A percentile compares a stretch with the other conserved stretches of the same genome.
Conservation (phyloP, 2,888 invertebrate species). For the Chrysotoxum bicinctum region DNA sequence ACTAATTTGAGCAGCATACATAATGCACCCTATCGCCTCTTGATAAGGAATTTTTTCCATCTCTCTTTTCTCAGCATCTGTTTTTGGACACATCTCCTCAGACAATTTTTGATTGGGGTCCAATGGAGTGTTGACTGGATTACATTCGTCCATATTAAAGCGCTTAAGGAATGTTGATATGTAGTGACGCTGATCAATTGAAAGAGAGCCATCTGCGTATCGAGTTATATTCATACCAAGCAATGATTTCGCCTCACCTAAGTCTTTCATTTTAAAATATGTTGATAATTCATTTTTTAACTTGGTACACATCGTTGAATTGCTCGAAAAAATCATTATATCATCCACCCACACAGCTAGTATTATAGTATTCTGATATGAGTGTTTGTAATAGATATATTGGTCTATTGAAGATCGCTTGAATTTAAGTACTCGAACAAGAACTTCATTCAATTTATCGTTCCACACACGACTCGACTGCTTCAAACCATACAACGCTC, state of each 20-base stretch:
- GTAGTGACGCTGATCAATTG: conserved; percentile 32
- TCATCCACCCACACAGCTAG: conserved; percentile 7
- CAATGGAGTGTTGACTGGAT: conserved; percentile 50
- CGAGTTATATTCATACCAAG: background rate
- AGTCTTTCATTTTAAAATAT: conserved; percentile 52
- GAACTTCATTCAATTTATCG: conserved; percentile 37
- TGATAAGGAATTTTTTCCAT: conserved; percentile 51
- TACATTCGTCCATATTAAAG: conserved; percentile 55
- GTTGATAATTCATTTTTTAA: background rate
- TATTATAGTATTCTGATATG: conserved; percentile 36
- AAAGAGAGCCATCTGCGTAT: conserved; percentile 23
- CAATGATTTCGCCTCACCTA: conserved; percentile 27
- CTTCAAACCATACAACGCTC: conserved; percentile 60
- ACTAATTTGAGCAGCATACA: no score
- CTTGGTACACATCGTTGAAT: no score
- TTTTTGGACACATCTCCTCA: conserved; percentile 48
- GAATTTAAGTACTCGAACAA: conserved; percentile 29
- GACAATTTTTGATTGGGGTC: conserved; percentile 55
- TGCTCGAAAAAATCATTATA: conserved; percentile 41
- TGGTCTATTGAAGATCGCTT: conserved; percentile 43
- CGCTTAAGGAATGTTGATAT: conserved; percentile 30
- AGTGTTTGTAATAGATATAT: conserved; percentile 50
- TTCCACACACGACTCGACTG: conserved; percentile 63
- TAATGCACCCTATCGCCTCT: conserved; percentile 43
- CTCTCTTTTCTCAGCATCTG: conserved; percentile 36